Conservation (phyloP, 2,113 vertebrate genomes). For the Oreocharis arfaki region DNA sequence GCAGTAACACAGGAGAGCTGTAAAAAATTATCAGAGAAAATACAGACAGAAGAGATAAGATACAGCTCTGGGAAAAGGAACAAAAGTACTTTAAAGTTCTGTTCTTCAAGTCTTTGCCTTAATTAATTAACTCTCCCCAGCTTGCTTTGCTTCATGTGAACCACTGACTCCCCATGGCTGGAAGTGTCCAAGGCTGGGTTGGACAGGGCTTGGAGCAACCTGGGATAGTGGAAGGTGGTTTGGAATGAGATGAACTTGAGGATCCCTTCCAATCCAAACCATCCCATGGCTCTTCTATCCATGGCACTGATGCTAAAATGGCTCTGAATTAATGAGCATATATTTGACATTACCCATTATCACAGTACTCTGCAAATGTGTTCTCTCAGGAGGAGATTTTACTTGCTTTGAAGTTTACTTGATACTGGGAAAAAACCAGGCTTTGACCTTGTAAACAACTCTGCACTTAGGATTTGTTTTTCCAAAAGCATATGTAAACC, state of each 20-base stretch:
- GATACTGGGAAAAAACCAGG: neutral
- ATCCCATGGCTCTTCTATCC: neutral
- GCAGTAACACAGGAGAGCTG: neutral
- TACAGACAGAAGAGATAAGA: neutral
- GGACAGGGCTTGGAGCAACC: rapidly evolving
- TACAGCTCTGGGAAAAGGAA: neutral
- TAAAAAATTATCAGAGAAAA: neutral
- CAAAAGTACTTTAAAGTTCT: neutral
- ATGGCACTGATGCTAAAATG: neutral
- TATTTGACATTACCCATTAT: neutral
- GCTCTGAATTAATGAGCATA: neutral
- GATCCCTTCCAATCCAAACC: neutral
- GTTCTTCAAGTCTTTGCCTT: neutral
- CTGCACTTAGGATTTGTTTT: neutral
- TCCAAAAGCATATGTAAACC: neutral
- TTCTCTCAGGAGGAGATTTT: neutral
- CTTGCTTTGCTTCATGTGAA: neutral
- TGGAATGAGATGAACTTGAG: neutral
- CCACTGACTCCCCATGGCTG: neutral
- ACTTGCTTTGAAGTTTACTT: neutral
- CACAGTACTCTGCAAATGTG: rapidly evolving
- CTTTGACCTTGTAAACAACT: neutral
- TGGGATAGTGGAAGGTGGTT: neutral
- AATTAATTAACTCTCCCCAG: neutral
- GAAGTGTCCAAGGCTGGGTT: neutral